phyloP scores from a whole-genome alignment of 2,797 vertebrate genomes.

The Rhinophrynus dorsalis region DNA sequence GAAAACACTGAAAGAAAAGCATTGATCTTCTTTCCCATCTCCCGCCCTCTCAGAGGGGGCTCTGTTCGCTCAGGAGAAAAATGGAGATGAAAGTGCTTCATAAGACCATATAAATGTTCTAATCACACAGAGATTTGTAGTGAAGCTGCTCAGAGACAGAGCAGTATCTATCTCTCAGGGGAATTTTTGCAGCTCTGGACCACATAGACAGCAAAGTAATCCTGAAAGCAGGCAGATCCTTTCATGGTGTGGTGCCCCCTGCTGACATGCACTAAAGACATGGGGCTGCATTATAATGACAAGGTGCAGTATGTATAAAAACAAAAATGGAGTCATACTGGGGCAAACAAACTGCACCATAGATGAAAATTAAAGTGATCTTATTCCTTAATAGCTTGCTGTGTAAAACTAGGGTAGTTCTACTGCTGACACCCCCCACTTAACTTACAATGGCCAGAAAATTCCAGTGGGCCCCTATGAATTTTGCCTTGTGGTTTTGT shows the following conservation, averaged over 20 bases:
- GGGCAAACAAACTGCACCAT: too few relatives aligned
- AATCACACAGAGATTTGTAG: neutral
- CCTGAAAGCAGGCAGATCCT: neutral
- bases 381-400: too few relatives aligned
- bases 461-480: too few relatives aligned
- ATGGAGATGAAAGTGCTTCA: neutral
- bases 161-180: neutral
- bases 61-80: neutral
- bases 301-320: too few relatives aligned
- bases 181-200: neutral
- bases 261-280: neutral
- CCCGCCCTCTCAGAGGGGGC: neutral
- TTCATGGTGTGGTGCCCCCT: neutral
- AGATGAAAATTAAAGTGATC: too few relatives aligned
- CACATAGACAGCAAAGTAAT: conserved; percentile 52
- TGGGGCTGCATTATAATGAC: neutral
- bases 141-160: too few relatives aligned
- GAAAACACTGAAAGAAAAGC: neutral
- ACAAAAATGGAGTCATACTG: too few relatives aligned
- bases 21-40: neutral
- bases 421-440: too few relatives aligned
- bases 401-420: too few relatives aligned
- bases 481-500: too few relatives aligned
- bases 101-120: neutral
- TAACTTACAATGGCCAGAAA: too few relatives aligned